phyloP scores from a whole-genome alignment of 2,113 vertebrate species.

The Petrocephalus microphthalmus region DNA sequence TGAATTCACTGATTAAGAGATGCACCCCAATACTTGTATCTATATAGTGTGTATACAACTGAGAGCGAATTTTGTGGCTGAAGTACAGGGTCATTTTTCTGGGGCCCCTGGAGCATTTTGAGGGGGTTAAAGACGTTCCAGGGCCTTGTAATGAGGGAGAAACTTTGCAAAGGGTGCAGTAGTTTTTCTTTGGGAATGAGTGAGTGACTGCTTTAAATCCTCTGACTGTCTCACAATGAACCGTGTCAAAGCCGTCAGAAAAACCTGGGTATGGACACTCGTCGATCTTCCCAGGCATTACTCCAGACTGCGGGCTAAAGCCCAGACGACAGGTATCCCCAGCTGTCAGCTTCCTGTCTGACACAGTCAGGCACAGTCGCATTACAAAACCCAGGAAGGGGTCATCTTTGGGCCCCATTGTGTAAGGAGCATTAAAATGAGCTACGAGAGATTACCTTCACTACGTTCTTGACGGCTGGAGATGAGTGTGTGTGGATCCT shows the following conservation, averaged over 20 bases:
- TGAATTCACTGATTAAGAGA: too few species aligned
- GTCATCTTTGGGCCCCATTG: background rate
- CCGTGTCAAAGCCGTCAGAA: background rate
- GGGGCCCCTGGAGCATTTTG: background rate
- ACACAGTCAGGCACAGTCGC: background rate
- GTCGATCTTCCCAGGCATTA: background rate
- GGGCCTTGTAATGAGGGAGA: background rate
- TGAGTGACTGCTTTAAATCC: background rate
- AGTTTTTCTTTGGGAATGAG: background rate
- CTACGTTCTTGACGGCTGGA: background rate
- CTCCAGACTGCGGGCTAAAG: background rate
- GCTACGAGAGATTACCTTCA: background rate
- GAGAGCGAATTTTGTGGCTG: too few species aligned
- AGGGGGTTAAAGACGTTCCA: background rate
- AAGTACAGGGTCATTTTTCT: too few species aligned
- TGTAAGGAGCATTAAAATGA: background rate
- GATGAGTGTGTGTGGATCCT: background rate
- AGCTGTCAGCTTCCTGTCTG: background rate
- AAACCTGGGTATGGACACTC: background rate
- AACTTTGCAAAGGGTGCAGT: background rate
- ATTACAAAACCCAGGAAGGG: background rate
- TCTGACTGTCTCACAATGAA: background rate
- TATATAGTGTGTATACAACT: too few species aligned
- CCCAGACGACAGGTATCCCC: background rate
- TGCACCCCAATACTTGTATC: too few species aligned